A percentile compares a stretch with the other conserved stretches of the same genome.
Conservation (phyloP, 2,113 vertebrate genomes). For the Campylorhamphus procurvoides region DNA sequence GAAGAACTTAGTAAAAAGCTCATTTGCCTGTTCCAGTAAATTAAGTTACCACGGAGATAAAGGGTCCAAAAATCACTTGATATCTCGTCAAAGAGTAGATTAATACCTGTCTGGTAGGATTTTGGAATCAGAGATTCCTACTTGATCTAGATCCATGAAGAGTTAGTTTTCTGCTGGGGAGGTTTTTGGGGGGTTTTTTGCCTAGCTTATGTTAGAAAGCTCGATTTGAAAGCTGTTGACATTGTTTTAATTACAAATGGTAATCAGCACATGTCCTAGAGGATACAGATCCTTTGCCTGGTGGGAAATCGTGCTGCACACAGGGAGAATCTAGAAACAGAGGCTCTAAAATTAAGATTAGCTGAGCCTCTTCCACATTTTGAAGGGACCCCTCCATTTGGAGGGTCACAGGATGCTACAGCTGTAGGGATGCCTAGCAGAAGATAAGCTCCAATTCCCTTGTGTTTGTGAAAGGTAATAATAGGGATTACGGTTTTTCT, state of each 20-base stretch:
- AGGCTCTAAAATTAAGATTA: too few relatives aligned
- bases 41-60: conserved; percentile 40
- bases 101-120: neutral
- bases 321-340: too few relatives aligned
- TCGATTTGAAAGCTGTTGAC: too few relatives aligned
- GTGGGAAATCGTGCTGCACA: too few relatives aligned
- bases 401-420: too few relatives aligned
- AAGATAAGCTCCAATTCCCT: neutral
- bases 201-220: neutral
- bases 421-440: too few relatives aligned
- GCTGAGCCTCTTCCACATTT: neutral
- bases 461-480: neutral
- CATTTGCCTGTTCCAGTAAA: neutral
- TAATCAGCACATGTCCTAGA: neutral
- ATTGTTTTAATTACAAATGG: too few relatives aligned
- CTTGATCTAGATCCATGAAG: too few relatives aligned
- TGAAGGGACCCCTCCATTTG: neutral
- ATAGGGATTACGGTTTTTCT: neutral
- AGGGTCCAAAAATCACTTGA: neutral
- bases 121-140: neutral
- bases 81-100: neutral
- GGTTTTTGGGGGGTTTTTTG: too few relatives aligned
- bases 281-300: too few relatives aligned
- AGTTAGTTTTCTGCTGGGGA: too few relatives aligned
- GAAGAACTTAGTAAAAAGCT: too few relatives aligned